Percentiles rank a stretch among this genome's conserved stretches.
Conservation (phyloP, 1,140 invertebrate species). For the Pogonomyrmex californicus region DNA sequence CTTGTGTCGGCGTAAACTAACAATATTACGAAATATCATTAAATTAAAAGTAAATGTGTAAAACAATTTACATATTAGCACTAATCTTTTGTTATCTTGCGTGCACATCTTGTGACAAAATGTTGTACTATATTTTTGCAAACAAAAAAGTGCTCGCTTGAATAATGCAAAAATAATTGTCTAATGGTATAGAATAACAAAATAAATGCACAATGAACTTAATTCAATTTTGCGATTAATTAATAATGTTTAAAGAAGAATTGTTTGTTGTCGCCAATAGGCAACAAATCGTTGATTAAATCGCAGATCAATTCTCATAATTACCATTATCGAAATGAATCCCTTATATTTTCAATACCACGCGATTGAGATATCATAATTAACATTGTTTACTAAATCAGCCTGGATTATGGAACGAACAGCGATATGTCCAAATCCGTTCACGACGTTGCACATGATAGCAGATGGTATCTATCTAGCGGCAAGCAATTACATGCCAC, state of each 20-base stretch:
- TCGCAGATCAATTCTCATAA: not conserved
- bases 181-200: not conserved
- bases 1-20: not conserved
- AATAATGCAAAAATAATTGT: not conserved
- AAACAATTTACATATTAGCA: not conserved
- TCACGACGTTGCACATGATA: constrained; percentile 36
- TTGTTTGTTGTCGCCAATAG: not conserved
- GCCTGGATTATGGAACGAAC: constrained; percentile 79
- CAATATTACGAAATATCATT: not conserved
- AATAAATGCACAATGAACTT: not conserved
- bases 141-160: not conserved
- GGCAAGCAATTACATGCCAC: constrained; percentile 63
- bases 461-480: constrained; percentile 68
- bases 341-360: constrained; percentile 72
- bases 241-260: constrained; percentile 28
- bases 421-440: constrained; percentile 58
- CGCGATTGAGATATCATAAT: constrained; percentile 76
- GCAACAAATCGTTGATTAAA: constrained; percentile 63
- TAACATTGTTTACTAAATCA: constrained; percentile 84
- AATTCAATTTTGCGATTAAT: constrained; percentile 15
- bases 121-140: not conserved
- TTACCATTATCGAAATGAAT: constrained; percentile 20
- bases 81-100: not conserved
- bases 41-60: constrained; percentile 13
- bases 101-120: not conserved